These are phyloP conservation scores for Stenichneumon culpator DNA, from an alignment of 2,888 invertebrate species.

Conservation along the genomic window DNA sequence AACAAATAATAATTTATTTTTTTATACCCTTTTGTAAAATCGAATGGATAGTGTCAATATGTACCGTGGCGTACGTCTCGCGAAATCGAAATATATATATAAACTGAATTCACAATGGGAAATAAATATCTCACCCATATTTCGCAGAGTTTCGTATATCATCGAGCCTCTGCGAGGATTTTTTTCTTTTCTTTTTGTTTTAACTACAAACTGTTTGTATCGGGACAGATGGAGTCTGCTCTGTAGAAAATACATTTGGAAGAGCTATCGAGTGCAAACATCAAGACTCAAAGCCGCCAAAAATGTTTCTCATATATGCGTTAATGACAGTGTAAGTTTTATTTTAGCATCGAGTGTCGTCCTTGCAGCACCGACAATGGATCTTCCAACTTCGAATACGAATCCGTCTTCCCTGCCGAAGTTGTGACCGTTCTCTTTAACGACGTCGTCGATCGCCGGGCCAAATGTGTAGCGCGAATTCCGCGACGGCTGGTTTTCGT, in stretches of 20 bases:
- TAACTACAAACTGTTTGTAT: slow-evolving; percentile 71
- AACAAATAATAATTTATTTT: not conserved
- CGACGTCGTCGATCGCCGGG: not conserved
- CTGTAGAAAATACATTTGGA: slow-evolving; percentile 72
- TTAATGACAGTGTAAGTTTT: not conserved
- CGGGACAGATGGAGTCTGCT: slow-evolving; percentile 77
- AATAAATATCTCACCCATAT: not conserved
- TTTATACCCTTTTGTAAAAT: slow-evolving; percentile 1
- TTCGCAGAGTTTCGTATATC: not conserved
- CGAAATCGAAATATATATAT: too few relatives aligned
- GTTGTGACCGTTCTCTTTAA: not conserved
- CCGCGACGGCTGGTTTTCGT: not conserved
- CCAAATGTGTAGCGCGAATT: not conserved
- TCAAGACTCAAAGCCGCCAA: too few relatives aligned
- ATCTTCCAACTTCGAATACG: not conserved
- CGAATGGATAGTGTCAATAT: not conserved
- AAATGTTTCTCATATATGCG: not conserved
- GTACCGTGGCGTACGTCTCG: too few relatives aligned
- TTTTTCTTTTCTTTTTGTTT: not conserved
- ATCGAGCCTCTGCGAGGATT: not conserved
- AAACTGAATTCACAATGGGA: not conserved
- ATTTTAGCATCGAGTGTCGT: not conserved
- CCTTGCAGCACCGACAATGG: too few relatives aligned
- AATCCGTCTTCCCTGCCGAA: not conserved
- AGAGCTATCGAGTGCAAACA: too few relatives aligned